Percentiles rank a stretch among this genome's conserved stretches.
Conservation (phyloP, 2,797 vertebrate species). For the Coreius guichenoti region DNA sequence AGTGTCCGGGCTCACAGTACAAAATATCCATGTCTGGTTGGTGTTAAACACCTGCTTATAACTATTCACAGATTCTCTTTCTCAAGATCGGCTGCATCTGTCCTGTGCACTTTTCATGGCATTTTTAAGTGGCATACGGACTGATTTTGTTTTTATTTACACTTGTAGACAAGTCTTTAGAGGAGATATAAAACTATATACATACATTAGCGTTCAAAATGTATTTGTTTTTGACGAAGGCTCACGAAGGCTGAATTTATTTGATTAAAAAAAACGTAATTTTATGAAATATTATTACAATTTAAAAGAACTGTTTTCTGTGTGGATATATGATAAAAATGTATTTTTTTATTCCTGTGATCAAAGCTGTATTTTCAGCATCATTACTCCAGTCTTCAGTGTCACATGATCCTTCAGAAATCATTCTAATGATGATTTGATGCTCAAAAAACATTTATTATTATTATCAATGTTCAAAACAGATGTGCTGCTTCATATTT, state of each 20-base stretch:
- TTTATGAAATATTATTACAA: neutral
- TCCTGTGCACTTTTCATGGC: neutral
- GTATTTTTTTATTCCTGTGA: neutral
- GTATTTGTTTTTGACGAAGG: neutral
- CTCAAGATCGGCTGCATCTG: neutral
- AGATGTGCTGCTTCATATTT: neutral
- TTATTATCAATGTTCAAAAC: neutral
- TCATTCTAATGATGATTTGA: neutral
- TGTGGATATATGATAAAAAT: neutral
- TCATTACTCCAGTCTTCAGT: neutral
- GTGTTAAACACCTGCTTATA: conserved; percentile 39
- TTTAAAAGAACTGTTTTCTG: neutral
- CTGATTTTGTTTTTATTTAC: neutral
- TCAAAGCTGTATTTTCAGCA: neutral
- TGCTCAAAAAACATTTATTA: neutral
- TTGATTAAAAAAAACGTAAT: neutral
- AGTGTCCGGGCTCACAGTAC: neutral
- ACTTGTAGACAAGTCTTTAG: neutral
- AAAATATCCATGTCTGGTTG: conserved; percentile 30
- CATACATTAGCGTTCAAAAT: neutral
- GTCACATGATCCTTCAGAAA: neutral
- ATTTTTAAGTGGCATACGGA: neutral
- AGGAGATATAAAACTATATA: neutral
- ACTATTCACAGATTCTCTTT: conserved; percentile 29
- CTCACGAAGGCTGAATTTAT: neutral